phyloP scores from a whole-genome alignment of 2,888 invertebrate species.

The Lydus trimaculatus region DNA sequence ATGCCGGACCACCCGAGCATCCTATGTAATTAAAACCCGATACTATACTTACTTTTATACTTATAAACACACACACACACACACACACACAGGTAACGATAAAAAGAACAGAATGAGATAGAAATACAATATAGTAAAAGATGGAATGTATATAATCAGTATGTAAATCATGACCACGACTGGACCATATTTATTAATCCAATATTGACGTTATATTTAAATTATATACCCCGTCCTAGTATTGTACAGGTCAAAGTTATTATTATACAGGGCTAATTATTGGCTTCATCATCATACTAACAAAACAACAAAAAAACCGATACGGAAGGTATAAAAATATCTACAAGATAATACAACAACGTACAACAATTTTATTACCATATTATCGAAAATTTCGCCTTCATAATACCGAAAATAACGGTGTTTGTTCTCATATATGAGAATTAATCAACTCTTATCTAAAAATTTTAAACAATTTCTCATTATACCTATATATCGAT shows the following conservation, averaged over 20 bases:
- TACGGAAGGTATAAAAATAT: conserved; percentile 33
- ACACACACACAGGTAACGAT: not conserved
- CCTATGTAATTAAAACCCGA: conserved; percentile 58
- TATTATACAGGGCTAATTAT: conserved; percentile 55
- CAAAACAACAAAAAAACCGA: conserved; percentile 21
- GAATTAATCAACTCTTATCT: not conserved
- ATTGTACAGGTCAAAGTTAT: conserved; percentile 52
- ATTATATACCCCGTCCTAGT: conserved; percentile 55
- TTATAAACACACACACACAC: too few relatives aligned
- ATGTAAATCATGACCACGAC: conserved; percentile 60
- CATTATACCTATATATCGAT: not conserved
- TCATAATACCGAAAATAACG: not conserved
- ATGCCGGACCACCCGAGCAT: conserved; percentile 58
- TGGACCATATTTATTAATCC: conserved; percentile 58
- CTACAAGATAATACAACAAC: not conserved
- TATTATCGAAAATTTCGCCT: conserved; percentile 12
- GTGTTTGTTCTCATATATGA: not conserved
- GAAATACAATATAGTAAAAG: too few relatives aligned
- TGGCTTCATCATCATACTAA: conserved; percentile 37
- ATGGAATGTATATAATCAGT: conserved; percentile 56
- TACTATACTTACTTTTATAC: conserved; percentile 46
- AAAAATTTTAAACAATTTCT: not conserved
- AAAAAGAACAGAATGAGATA: not conserved
- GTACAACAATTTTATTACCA: conserved; percentile 18
- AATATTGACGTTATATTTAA: conserved; percentile 57